These are phyloP conservation scores for Trinorchestia longiramus DNA, from an alignment of 1,140 invertebrate genomes.

Conservation along the genomic window DNA sequence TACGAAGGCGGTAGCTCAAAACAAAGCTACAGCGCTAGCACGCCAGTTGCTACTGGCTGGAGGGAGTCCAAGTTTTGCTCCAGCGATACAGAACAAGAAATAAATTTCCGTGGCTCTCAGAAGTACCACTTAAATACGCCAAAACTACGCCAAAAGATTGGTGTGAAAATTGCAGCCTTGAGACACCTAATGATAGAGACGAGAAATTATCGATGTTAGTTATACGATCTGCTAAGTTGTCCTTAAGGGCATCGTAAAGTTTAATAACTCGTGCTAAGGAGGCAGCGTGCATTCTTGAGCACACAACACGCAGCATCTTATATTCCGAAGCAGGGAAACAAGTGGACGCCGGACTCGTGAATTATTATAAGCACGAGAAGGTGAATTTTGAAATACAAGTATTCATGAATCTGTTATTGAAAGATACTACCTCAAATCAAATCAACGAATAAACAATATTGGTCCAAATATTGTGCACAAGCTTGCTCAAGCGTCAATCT, in stretches of 20 bases:
- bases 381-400: not conserved
- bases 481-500: no score
- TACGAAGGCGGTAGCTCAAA: no score
- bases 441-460: not conserved
- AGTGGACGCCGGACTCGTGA: not conserved
- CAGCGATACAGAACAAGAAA: not conserved
- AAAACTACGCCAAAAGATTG: not conserved
- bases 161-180: not conserved
- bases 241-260: constrained; percentile 46
- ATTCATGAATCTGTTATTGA: not conserved
- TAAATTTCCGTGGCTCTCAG: not conserved
- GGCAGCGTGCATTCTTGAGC: no score
- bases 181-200: constrained; percentile 17
- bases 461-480: no score
- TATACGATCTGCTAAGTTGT: constrained; percentile 34
- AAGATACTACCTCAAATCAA: not conserved
- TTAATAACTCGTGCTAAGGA: not conserved
- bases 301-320: not conserved
- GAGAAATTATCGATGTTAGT: not conserved
- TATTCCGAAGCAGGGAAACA: not conserved
- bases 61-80: not conserved
- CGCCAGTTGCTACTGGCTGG: no score
- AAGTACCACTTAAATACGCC: not conserved
- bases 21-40: no score
- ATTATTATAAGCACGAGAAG: not conserved